Evolutionary conservation across 2,888 invertebrate species (phyloP), one percentile per base, ranked within the genome.

Genomic region (Blastobasis lacticolella): DNA sequence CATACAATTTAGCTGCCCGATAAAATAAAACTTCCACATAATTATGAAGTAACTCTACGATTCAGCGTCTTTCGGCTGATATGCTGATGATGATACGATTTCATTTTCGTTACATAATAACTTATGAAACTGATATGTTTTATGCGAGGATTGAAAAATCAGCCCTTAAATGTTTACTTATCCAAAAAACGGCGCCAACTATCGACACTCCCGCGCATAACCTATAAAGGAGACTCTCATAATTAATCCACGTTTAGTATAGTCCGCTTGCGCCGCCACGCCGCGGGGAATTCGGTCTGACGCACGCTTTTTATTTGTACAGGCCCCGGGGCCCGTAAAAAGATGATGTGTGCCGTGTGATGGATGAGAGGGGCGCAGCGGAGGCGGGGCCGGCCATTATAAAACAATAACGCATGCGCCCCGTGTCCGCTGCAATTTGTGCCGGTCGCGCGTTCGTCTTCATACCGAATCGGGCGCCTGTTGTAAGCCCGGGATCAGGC

Each of bases 171-270:
- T 2, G 23, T 23, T 23, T 23, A 23, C 23, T 23, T 23, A 23
- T 2, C 23, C 23, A 23, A 23, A 23, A 23, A 23, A 23, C 23
- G 23, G 23, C 23, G 23, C 23, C 23, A 23, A 23, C 23, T 2
- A 23, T 23, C 23, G 23, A 23, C 23, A 23, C 23, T 23, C 23
- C 23, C 23, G 23, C 23, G 23, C 23, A 23, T 23, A 23, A 23
- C 23, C 23, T 23, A 23, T 23, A 23, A 23, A 23, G 23, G 23
- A 23, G 23, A 23, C 2, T 23, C 23, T 23, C 23, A 69, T 73
- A 80, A 82, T 83, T 81, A 82, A 83, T 82, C 80, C 77, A 78
- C 77, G 78, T 82, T 76, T 78, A 78, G 76, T 81, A 79, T 81
- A 73, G 74, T 76, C 71, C 76, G 79, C 77, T 81, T 81, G 80